These are phyloP conservation scores for Alviniconcha strummeri DNA, from an alignment of 2,888 invertebrate species.

Conservation along the genomic window DNA sequence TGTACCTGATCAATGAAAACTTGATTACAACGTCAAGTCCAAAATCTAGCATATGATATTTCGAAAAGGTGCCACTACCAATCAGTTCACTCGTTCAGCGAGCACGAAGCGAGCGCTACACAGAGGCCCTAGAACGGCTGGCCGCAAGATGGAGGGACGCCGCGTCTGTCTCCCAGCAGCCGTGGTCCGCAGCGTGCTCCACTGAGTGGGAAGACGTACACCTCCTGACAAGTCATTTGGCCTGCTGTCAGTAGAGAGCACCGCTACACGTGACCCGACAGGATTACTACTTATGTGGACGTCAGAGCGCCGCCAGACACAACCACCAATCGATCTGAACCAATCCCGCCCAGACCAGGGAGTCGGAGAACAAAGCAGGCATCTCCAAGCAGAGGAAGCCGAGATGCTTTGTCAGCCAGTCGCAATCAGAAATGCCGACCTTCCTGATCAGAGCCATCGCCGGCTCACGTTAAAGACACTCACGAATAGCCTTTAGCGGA, in stretches of 20 bases:
- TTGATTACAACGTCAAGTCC: no score
- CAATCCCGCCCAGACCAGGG: background rate
- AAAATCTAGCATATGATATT: no score
- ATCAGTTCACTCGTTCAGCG: no score
- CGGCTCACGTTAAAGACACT: background rate
- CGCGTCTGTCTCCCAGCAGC: no score
- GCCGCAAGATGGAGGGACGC: no score
- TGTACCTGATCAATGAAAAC: no score
- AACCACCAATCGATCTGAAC: background rate
- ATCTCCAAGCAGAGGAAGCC: background rate
- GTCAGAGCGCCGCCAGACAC: background rate
- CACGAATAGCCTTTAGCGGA: background rate
- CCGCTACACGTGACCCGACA: background rate
- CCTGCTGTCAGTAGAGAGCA: slow-evolving; percentile 2
- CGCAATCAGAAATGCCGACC: background rate
- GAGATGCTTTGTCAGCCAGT: background rate
- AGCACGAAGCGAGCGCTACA: no score
- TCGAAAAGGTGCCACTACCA: no score
- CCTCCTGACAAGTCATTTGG: background rate
- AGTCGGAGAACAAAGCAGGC: background rate
- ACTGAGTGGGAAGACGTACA: background rate
- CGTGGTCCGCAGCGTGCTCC: no score
- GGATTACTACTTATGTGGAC: background rate
- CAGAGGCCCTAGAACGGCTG: no score
- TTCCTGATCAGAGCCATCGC: background rate